Percentiles rank a stretch among this genome's conserved stretches.
Evolutionary conservation across 2,797 vertebrate species (phyloP).

Genomic region (Buceros bicornis): DNA sequence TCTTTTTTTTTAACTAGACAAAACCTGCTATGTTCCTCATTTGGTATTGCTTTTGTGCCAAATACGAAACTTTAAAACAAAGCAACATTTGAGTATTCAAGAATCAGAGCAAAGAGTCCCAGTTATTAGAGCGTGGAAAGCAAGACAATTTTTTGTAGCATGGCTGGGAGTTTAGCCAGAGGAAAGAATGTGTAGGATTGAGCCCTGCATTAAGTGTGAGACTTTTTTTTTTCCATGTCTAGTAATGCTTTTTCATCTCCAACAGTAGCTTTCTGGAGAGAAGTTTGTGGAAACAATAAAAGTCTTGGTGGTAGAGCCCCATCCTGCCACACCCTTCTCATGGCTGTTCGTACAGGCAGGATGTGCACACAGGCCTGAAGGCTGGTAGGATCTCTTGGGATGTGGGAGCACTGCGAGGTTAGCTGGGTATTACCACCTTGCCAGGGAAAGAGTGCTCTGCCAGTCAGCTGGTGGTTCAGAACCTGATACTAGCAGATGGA

Average conservation of each 20-base stretch:
- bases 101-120: not conserved
- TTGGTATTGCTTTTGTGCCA: conserved; percentile 14
- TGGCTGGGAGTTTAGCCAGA: conserved; percentile 27
- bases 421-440: not conserved
- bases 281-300: not conserved
- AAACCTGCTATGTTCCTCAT: conserved; percentile 7
- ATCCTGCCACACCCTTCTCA: not conserved
- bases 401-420: fast-evolving
- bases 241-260: not conserved
- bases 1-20: not conserved
- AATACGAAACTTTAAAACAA: conserved; percentile 22
- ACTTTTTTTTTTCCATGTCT: not conserved
- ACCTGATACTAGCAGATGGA: not conserved
- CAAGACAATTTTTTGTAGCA: not conserved
- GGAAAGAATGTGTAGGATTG: not conserved
- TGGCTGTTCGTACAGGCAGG: fast-evolving
- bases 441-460: not conserved
- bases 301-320: not conserved
- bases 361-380: fast-evolving
- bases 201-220: not conserved
- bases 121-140: not conserved
- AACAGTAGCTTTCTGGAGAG: not conserved
- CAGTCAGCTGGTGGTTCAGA: not conserved
- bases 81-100: conserved; percentile 34
- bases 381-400: not conserved